Evolutionary conservation across 2,113 vertebrate species (phyloP).

Genomic region (Acanthisitta chloris): DNA sequence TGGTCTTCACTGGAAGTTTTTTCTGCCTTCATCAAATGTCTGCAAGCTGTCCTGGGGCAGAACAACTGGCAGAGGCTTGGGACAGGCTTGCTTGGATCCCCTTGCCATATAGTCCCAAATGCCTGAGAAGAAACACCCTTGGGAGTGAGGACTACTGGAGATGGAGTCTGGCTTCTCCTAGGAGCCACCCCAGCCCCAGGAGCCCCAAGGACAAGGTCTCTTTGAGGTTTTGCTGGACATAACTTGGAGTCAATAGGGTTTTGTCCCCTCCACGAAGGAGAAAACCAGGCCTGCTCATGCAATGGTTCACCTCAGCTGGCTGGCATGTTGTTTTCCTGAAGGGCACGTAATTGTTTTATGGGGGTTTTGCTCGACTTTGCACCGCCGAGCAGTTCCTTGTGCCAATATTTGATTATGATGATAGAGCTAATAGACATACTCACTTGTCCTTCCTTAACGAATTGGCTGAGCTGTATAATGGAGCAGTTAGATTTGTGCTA

Average conservation of each 20-base stretch:
- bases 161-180: neutral
- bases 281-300: accelerated
- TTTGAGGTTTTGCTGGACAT: neutral
- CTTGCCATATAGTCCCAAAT: neutral
- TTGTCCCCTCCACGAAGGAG: neutral
- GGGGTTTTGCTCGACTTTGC: neutral
- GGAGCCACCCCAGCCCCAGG: neutral
- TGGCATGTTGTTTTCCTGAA: neutral
- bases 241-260: neutral
- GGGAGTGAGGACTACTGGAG: neutral
- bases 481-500: conserved; percentile 13
- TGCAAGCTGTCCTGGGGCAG: neutral
- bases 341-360: neutral
- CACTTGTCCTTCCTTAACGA: conserved; percentile 53
- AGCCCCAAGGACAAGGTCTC: neutral
- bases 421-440: neutral
- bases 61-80: neutral
- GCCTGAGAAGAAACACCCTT: neutral
- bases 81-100: neutral
- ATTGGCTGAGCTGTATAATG: conserved; percentile 28
- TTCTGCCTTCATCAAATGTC: neutral
- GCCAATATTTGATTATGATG: conserved; percentile 46
- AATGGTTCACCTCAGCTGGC: neutral
- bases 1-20: neutral
- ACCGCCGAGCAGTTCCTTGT: neutral